Evolutionary conservation across 2,888 invertebrate species (phyloP).

Genomic region (Cheilosia vernalis): DNA sequence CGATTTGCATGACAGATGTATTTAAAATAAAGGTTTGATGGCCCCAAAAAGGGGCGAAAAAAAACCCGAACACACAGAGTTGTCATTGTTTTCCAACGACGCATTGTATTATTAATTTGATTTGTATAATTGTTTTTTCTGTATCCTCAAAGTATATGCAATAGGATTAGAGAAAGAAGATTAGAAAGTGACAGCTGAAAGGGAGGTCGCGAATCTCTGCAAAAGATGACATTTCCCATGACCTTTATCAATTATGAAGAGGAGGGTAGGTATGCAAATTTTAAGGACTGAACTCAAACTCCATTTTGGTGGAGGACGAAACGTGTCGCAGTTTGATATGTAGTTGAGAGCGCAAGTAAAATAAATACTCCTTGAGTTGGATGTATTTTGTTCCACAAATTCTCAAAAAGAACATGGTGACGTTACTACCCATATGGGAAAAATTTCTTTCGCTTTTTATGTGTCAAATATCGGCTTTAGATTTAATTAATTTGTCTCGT

Average conservation of each 20-base stretch:
- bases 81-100: slow-evolving; percentile 30
- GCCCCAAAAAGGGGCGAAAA: slow-evolving; percentile 8
- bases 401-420: too few relatives aligned
- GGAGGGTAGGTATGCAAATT: neutral
- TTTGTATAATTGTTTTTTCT: slow-evolving; percentile 43
- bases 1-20: slow-evolving; percentile 53
- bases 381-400: too few relatives aligned
- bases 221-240: slow-evolving; percentile 21
- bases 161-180: slow-evolving; percentile 33
- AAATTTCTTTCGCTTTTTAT: too few relatives aligned
- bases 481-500: too few relatives aligned
- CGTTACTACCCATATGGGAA: too few relatives aligned
- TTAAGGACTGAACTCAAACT: too few relatives aligned
- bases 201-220: slow-evolving; percentile 8
- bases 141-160: slow-evolving; percentile 29
- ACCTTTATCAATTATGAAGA: slow-evolving; percentile 5
- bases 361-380: too few relatives aligned
- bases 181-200: neutral
- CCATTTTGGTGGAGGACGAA: neutral
- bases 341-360: too few relatives aligned
- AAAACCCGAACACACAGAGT: slow-evolving; percentile 15
- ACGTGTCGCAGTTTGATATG: neutral
- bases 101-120: slow-evolving; percentile 57
- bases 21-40: slow-evolving; percentile 58
- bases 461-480: too few relatives aligned